Conservation (phyloP, 30 jellyfish, hydroid and myxozoan genomes). For the Catostylus mosaicus region DNA sequence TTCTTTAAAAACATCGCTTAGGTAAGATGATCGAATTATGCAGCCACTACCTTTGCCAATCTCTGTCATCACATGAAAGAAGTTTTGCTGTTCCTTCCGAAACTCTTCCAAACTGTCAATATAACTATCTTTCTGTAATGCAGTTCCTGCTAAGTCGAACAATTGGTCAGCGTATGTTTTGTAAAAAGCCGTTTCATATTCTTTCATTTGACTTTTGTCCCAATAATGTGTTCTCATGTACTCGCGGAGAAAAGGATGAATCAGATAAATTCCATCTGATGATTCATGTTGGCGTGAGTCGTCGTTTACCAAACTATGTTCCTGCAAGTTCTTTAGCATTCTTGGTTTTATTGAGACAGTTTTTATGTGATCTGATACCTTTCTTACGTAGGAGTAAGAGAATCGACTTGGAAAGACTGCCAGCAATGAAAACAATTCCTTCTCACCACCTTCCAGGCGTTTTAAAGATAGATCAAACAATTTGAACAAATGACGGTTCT, state of each 20-base stretch:
- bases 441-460: background rate
- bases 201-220: background rate
- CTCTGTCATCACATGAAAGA: background rate
- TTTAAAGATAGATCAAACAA: background rate
- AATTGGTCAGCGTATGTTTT: background rate
- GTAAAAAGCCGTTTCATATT: background rate
- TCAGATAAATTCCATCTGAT: background rate
- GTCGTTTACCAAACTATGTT: slow-evolving; percentile 1
- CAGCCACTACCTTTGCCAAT: background rate
- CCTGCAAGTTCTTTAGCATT: background rate
- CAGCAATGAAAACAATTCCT: background rate
- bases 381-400: slow-evolving; percentile 8
- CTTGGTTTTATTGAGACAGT: background rate
- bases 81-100: slow-evolving; percentile 11
- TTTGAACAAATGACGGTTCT: background rate
- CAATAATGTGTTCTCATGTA: background rate
- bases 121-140: slow-evolving; percentile 21
- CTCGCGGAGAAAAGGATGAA: slow-evolving; percentile 36
- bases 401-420: slow-evolving; percentile 48
- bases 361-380: background rate
- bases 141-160: background rate
- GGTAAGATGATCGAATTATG: background rate
- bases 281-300: background rate
- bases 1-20: background rate
- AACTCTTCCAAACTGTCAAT: slow-evolving; percentile 17